phyloP scores from a whole-genome alignment of 2,888 invertebrate genomes.

The Pammene fasciana region DNA sequence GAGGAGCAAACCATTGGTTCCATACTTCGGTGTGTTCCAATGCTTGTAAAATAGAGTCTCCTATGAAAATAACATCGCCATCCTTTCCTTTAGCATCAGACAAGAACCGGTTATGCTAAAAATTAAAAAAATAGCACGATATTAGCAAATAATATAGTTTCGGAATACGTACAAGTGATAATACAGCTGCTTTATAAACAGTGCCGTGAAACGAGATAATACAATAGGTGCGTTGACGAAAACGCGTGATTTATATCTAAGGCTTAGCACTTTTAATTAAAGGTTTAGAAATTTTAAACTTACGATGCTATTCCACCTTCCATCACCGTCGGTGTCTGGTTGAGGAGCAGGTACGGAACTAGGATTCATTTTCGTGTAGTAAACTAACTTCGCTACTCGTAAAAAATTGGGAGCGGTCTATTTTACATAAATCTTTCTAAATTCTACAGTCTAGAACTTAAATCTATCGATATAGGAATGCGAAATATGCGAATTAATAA shows the following conservation, averaged over 20 bases:
- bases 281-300: conserved; percentile 51
- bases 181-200: not conserved
- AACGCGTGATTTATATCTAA: conserved; percentile 1
- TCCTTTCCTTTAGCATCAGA: conserved; percentile 94
- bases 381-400: conserved; percentile 3
- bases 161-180: not conserved
- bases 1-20: conserved; percentile 94
- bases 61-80: conserved; percentile 95
- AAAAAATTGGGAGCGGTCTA: conserved; percentile 9
- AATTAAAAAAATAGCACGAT: conserved; percentile 50
- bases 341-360: conserved; percentile 88
- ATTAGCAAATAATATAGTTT: conserved; percentile 11
- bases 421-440: conserved; percentile 19
- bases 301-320: conserved; percentile 91
- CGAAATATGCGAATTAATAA: conserved; percentile 19
- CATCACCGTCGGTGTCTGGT: conserved; percentile 92
- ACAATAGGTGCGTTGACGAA: not conserved
- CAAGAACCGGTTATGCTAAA: conserved; percentile 93
- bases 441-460: conserved; percentile 19
- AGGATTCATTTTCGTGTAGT: conserved; percentile 84
- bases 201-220: not conserved
- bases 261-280: not conserved
- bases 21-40: conserved; percentile 93
- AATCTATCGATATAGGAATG: conserved; percentile 8
- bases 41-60: conserved; percentile 93